Conservation (phyloP, 2,797 vertebrate species). For the Hybognathus amarus region DNA sequence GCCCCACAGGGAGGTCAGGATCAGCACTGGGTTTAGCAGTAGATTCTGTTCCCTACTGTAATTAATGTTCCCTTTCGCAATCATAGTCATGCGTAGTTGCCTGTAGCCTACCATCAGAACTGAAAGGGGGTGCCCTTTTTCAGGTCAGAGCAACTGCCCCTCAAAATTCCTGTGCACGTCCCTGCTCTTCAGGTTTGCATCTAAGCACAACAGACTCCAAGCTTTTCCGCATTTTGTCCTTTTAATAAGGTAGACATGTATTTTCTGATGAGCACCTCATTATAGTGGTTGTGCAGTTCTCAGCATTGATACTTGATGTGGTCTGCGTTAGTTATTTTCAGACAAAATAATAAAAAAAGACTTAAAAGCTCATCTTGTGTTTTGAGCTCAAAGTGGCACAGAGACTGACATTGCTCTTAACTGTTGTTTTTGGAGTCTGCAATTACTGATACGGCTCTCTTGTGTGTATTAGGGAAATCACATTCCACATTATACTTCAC, state of each 20-base stretch:
- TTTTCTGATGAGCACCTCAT: background rate
- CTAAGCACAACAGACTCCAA: conserved; percentile 63
- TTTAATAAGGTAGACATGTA: background rate
- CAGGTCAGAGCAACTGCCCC: too few relatives aligned
- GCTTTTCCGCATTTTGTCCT: conserved; percentile 9
- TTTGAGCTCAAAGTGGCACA: background rate
- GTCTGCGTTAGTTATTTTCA: background rate
- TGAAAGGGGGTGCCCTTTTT: too few relatives aligned
- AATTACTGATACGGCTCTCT: background rate
- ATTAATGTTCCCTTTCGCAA: too few relatives aligned
- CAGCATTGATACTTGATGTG: background rate
- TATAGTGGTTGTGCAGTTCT: background rate
- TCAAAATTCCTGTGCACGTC: too few relatives aligned
- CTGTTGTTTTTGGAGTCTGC: background rate
- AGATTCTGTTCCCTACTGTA: too few relatives aligned
- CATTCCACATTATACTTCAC: background rate
- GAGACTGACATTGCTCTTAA: background rate
- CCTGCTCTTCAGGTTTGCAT: conserved; percentile 22
- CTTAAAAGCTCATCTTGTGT: background rate
- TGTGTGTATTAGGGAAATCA: background rate
- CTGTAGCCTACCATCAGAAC: too few relatives aligned
- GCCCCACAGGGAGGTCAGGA: too few relatives aligned
- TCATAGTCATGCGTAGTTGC: too few relatives aligned
- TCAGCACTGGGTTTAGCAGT: too few relatives aligned
- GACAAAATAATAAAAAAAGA: background rate